phyloP scores from a whole-genome alignment of 2,797 vertebrate genomes.

The Amniataba percoides region DNA sequence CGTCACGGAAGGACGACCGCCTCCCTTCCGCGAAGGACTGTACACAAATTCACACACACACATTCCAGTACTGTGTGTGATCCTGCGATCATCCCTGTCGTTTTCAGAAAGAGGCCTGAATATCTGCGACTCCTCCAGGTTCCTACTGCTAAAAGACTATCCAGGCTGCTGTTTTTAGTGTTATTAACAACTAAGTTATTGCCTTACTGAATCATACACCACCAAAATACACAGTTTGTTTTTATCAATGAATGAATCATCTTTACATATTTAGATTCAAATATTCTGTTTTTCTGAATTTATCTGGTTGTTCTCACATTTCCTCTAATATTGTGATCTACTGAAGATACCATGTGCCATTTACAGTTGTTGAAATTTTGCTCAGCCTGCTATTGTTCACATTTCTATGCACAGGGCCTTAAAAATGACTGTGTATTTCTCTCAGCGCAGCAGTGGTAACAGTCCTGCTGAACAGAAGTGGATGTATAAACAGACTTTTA shows the following conservation, averaged over 20 bases:
- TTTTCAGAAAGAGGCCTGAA: conserved; percentile 20
- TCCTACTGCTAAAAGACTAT: too few species aligned
- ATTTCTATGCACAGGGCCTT: conserved; percentile 38
- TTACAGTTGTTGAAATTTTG: conserved; percentile 55
- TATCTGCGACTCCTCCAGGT: conserved; percentile 1
- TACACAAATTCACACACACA: conserved; percentile 55
- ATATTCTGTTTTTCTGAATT: background rate
- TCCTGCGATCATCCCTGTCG: conserved; percentile 31
- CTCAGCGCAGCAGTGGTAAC: conserved; percentile 52
- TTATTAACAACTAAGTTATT: background rate
- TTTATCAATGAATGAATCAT: background rate
- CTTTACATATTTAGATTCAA: conserved; percentile 22
- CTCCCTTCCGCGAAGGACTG: conserved; percentile 76
- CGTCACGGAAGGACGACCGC: conserved; percentile 67
- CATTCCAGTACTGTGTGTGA: conserved; percentile 58
- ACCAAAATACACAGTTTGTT: conserved; percentile 8
- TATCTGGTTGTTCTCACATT: background rate
- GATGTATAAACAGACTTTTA: conserved; percentile 66
- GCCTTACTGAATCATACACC: background rate
- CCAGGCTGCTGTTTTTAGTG: background rate
- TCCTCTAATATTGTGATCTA: conserved; percentile 9
- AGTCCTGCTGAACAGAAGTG: conserved; percentile 49
- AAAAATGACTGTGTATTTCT: conserved; percentile 55
- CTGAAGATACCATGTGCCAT: conserved; percentile 16
- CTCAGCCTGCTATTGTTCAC: conserved; percentile 50